Base-by-base conservation (phyloP, 2,797 vertebrate species). In the Ambastaia sidthimunki region DNA sequence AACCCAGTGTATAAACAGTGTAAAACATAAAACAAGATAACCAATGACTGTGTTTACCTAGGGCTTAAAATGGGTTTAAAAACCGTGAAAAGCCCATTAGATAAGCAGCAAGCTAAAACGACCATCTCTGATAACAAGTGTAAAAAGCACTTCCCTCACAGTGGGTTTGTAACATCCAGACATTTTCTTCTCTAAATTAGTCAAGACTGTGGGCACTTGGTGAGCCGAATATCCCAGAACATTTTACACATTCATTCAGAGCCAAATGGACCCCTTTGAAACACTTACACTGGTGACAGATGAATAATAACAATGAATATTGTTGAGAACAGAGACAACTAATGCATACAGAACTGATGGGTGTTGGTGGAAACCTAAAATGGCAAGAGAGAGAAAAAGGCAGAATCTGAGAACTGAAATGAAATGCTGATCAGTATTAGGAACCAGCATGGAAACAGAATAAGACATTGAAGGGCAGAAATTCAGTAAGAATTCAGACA, bases 301-400 rank as follows among this genome's bases (percentile, higher is more conserved):
- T 82, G 62, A 82, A 82, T 74, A 57, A 57, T 16, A 77, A 47
- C 16, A 68, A 68, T 1, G 13, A 69, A 59, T 31, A 34, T 59
- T 48, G 65, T 83, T 74, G 50, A n/a, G 31, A 80, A 41, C 52
- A 74, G 75, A 48, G 13, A 68, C 34, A 77, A 78, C 69, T 70
- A 72, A 84, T 34, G 41, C 16, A 25, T 2, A n/a, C 7, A 28
- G 44, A 10, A 59, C 7, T 41, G 48, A 50, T 18, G 62, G 52
- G 60, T 52, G 52, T 41, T 55, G 21, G 15, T 6, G 7, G 48
- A 78, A 31, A 80, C 5, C 28, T 23, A 18, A 72, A 3, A 62
- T 16, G 48, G 54, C 62, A 66, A 16, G 5, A 63, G 16, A 62
- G 37, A 80, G 16, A 71, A 21, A 66, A 50, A 0, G 47, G 66